Evolutionary conservation across 2,888 invertebrate species (phyloP), one percentile per base, ranked within the genome.

Genomic region (Drosophila macrospina): DNA sequence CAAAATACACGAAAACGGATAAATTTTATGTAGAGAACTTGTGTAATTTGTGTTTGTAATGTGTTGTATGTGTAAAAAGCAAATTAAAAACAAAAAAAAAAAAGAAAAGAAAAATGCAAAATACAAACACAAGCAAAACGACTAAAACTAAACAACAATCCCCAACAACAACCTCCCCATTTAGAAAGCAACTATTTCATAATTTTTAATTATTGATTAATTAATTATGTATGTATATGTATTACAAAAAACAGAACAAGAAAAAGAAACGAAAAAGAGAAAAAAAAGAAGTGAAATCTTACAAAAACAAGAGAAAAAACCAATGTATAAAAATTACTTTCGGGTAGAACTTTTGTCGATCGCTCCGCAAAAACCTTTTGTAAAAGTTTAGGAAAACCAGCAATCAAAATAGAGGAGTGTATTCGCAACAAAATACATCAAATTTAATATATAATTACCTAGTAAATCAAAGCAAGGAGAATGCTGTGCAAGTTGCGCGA

Each of bases 201-300:
- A 75, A 85, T 75, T 87, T 79, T 78, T 82, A 87, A 83, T 87
- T 82, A 87, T 87, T 72, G 82, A 80, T 81, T 80, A 86, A 86
- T 84, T 84, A 80, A 81, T 81, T 78, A 81, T 81, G 66, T 86
- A 86, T 82, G 71, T 86, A 66, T 73, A 74, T 83, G 74, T 69
- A 77, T 73, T 42, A 57, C 52, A 64, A 66, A 78, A 78, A 41
- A 63, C 61, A 69, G 50, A 66, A 36, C n/a, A n/a, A n/a, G n/a
- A 62, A 69, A 63, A 42, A 52, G 59, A 57, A 63, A 55, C 54
- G 39, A 72, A 60, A 20, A 20, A 1, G 20, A 20, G 3, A 51
- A 32, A 20, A 51, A 32, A 61, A 15, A 24, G 10, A 56, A 50
- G 39, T 36, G 30, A 66, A 61, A 73, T 41, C 41, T 41, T 59